Evolutionary conservation across 2,797 vertebrate genomes (phyloP), one percentile per base, ranked within the genome.

Genomic region (Pangasius larnaudii): DNA sequence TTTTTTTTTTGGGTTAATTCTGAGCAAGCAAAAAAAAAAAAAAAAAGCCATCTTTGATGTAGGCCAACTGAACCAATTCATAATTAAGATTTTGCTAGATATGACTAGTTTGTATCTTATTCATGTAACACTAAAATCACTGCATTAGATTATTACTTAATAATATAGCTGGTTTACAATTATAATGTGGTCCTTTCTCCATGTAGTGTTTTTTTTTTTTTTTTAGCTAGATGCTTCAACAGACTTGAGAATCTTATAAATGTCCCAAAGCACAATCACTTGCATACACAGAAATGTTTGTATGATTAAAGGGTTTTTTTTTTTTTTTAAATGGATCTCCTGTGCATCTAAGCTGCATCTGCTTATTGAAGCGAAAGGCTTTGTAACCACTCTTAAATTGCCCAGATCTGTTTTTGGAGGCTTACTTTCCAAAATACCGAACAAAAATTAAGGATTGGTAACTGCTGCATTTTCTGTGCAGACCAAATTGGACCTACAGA

Each of bases 11-110:
- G 11, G 3, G 7, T 79, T 78, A 36, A 53, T 78, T 79, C n/a
- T 51, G 65, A 81, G 71, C 58, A 88, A 81, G 72, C 59, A 67
- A 53, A 56, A 39, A 39, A 22, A 77, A 51, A 77, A n/a, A 67
- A 30, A n/a, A 30, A 1, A 67, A 14, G 27, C 8, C 36, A 22
- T 24, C 4, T 39, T 27, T 75, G 24, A 53, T 49, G 42, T 51
- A 51, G 13, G 14, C 30, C 3, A 36, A 79, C n/a, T 77, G 6
- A 56, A 56, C 49, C 77, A 56, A 79, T 79, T 58, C 9, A 58
- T 13, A 11, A 33, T 0, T 49, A n/a, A 49, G 22, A 72, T 77
- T 78, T 49, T 16, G 27, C 0, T 77, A 51, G 74, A 53, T 51
- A 51, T 30, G n/a, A 78, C 3, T 18, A 18, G 24, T 49, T n/a